A percentile compares a stretch with the other conserved stretches of the same genome.
Conservation (phyloP, 2,113 vertebrate species). For the Podocnemis expansa region DNA sequence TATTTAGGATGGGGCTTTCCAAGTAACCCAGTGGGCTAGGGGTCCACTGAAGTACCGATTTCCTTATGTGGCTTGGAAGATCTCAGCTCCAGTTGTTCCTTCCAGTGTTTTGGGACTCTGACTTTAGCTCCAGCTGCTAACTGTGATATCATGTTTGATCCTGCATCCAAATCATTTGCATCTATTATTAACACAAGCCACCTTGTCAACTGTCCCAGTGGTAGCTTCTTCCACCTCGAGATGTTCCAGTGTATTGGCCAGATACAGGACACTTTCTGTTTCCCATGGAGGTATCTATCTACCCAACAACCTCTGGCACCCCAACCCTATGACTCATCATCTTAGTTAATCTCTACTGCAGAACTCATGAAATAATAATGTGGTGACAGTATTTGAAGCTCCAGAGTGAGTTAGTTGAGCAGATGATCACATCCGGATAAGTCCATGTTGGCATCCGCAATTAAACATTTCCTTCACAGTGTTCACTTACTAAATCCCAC, state of each 20-base stretch:
- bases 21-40: background rate
- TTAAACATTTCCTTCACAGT: background rate
- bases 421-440: background rate
- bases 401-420: background rate
- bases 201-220: background rate
- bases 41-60: background rate
- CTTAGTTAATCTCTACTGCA: background rate
- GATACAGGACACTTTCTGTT: background rate
- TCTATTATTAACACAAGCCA: conserved; percentile 4
- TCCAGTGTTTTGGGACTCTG: background rate
- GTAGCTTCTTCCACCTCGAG: background rate
- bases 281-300: background rate
- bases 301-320: background rate
- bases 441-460: background rate
- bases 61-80: background rate
- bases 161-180: background rate
- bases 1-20: background rate
- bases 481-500: background rate
- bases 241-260: conserved; percentile 20
- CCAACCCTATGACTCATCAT: background rate
- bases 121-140: background rate
- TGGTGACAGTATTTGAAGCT: conserved; percentile 21
- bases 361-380: background rate
- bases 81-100: background rate
- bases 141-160: background rate